Percentiles rank a stretch among this genome's conserved stretches.
phyloP scores from a whole-genome alignment of 1,140 invertebrate genomes.

The Trichomalopsis sarcophagae region DNA sequence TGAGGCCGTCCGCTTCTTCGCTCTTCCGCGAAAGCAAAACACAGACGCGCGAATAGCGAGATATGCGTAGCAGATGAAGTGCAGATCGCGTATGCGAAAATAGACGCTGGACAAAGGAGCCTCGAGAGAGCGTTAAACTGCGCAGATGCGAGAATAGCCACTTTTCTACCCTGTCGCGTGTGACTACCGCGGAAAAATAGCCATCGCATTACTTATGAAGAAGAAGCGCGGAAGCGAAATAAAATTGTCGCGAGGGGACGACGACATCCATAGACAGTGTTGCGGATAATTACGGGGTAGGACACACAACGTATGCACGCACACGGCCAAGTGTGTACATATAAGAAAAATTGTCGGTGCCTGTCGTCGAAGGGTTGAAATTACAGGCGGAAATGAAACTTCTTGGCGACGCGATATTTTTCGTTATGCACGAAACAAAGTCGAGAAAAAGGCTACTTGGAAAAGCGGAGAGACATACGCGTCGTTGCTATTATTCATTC shows the following conservation, averaged over 20 bases:
- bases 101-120: not conserved
- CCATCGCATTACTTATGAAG: not conserved
- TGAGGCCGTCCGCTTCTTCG: not conserved
- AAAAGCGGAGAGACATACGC: slow-evolving; percentile 11
- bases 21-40: not conserved
- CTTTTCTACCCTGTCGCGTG: not conserved
- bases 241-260: not conserved
- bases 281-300: not conserved
- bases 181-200: not conserved
- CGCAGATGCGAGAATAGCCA: not conserved
- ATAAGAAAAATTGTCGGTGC: slow-evolving; percentile 36
- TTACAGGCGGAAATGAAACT: slow-evolving; percentile 12
- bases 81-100: not conserved
- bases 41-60: not conserved
- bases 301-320: not conserved
- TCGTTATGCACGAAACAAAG: slow-evolving; percentile 5
- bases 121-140: slow-evolving; percentile 3
- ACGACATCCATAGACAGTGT: not conserved
- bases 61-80: not conserved
- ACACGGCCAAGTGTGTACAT: not conserved
- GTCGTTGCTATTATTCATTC: slow-evolving; percentile 13
- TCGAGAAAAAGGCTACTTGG: not conserved
- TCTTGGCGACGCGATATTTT: not conserved
- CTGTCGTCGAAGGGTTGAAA: slow-evolving; percentile 5
- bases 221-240: not conserved